These are phyloP conservation scores for Podarcis siculus DNA, from an alignment of 2,797 vertebrate species.

Conservation along the genomic window DNA sequence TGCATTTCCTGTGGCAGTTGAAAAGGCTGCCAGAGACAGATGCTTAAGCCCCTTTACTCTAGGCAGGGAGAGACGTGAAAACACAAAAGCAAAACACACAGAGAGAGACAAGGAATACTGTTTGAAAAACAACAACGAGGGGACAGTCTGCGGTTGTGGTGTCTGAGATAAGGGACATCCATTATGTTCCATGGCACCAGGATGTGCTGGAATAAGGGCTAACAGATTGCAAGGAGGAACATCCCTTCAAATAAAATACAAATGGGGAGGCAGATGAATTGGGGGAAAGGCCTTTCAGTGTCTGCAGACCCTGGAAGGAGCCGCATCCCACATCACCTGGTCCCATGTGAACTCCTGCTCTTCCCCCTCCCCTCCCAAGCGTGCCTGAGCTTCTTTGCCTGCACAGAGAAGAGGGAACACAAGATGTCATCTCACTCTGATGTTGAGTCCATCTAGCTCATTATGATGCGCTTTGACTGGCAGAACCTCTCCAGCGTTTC, in stretches of 20 bases:
- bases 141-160: conserved; percentile 24
- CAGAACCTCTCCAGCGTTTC: too few species aligned
- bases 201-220: conserved; percentile 29
- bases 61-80: conserved; percentile 22
- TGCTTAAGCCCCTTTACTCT: conserved; percentile 62
- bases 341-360: neutral
- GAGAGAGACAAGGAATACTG: neutral
- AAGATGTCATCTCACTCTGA: too few species aligned
- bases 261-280: conserved; percentile 37
- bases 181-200: conserved; percentile 40
- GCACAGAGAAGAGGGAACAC: neutral
- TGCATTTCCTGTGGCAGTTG: conserved; percentile 67
- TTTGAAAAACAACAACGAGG: neutral
- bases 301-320: neutral
- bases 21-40: conserved; percentile 47
- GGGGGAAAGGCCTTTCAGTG: conserved; percentile 6
- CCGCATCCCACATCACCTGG: neutral
- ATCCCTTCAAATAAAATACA: neutral
- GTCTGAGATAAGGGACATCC: conserved; percentile 36
- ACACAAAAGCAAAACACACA: neutral
- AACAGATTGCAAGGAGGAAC: neutral
- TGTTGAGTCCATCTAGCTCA: too few species aligned
- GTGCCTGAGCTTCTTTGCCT: neutral
- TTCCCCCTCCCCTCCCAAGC: accelerated
- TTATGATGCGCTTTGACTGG: too few species aligned